Evolutionary conservation across 2,113 vertebrate genomes (phyloP).

Genomic region (Aplodontia rufa): DNA sequence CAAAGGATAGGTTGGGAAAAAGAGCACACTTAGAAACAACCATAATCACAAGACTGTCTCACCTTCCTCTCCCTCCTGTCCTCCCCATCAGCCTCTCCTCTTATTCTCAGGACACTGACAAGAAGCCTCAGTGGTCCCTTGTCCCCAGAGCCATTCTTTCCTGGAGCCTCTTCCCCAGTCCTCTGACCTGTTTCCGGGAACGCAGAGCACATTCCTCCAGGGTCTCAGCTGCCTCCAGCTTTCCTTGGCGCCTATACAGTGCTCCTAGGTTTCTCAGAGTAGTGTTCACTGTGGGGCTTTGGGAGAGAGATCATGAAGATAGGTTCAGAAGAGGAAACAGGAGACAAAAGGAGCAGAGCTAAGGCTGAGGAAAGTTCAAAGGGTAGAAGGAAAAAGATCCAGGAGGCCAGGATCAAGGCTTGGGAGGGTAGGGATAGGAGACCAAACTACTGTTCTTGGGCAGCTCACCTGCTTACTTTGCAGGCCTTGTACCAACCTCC

Average conservation of each 20-base stretch:
- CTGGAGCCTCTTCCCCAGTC: not conserved
- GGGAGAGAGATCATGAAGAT: not conserved
- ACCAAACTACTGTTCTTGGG: not conserved
- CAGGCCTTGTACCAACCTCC: constrained; percentile 99
- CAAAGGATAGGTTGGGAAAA: not conserved
- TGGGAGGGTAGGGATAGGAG: not conserved
- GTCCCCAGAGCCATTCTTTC: not conserved
- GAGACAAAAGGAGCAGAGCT: not conserved
- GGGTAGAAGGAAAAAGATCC: not conserved
- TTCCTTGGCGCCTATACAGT: constrained; percentile 94
- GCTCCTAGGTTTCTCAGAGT: constrained; percentile 94
- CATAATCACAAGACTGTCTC: not conserved
- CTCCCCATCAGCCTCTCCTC: not conserved
- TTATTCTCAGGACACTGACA: not conserved
- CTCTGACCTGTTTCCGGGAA: constrained; percentile 92
- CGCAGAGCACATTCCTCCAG: constrained; percentile 93
- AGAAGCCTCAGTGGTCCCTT: not conserved
- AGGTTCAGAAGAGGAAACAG: constrained; percentile 74
- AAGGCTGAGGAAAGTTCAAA: not conserved
- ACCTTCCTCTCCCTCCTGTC: not conserved
- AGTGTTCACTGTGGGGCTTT: constrained; percentile 77
- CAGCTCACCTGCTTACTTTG: constrained; percentile 96
- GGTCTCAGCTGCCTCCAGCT: constrained; percentile 94
- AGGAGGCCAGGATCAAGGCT: not conserved
- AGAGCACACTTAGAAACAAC: constrained; percentile 8